phyloP scores from a whole-genome alignment of 2,888 invertebrate species.

The Drosophila seclusa region DNA sequence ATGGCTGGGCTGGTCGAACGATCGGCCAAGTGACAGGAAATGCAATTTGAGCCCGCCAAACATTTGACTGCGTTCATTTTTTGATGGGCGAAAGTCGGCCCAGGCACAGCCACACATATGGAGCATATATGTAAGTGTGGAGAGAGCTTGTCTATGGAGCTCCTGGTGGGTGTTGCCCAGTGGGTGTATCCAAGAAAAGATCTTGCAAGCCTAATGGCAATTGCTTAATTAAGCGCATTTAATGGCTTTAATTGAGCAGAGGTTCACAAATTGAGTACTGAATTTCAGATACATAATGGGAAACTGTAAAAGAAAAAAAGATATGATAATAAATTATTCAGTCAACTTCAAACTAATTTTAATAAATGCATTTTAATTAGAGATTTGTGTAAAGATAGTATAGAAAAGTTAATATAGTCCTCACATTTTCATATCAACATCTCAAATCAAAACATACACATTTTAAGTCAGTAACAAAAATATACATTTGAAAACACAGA shows the following conservation, averaged over 20 bases:
- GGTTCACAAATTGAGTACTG: conserved; percentile 11
- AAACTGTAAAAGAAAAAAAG: not conserved
- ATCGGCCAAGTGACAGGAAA: conserved; percentile 78
- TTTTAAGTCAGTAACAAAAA: not conserved
- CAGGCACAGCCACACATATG: conserved; percentile 38
- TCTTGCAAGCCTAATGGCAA: conserved; percentile 59
- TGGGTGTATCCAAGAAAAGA: conserved; percentile 57
- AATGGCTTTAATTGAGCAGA: conserved; percentile 23
- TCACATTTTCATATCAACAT: not conserved
- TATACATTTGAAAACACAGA: not conserved
- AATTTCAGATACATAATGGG: conserved; percentile 5
- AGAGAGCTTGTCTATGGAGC: conserved; percentile 7
- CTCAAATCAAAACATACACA: not conserved
- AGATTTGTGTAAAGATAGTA: not conserved
- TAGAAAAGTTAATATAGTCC: not conserved
- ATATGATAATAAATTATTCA: not conserved
- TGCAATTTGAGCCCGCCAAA: conserved; percentile 75
- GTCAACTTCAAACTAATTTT: not conserved
- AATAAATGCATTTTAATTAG: not conserved
- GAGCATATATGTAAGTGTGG: conserved; percentile 12
- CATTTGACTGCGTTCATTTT: conserved; percentile 70
- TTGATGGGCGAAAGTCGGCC: conserved; percentile 73
- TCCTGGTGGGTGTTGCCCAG: conserved; percentile 63
- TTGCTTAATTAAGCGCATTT: conserved; percentile 71
- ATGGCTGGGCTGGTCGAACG: conserved; percentile 53